phyloP scores from a whole-genome alignment of 1,140 invertebrate species.

The Drosophila santomea region DNA sequence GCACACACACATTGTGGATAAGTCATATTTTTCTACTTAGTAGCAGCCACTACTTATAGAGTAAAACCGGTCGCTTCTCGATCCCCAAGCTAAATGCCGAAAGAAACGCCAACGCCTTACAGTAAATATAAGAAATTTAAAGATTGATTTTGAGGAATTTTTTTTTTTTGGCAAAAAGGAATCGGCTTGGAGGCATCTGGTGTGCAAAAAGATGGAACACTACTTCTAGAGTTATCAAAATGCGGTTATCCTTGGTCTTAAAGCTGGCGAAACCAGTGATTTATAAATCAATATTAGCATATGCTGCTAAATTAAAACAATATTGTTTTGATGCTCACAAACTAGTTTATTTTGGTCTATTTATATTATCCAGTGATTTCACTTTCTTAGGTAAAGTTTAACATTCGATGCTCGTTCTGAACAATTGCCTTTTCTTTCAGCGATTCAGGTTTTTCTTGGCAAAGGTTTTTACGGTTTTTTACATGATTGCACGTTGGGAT shows the following conservation, averaged over 20 bases:
- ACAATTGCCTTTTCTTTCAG: conserved; percentile 13
- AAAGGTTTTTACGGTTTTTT: conserved; percentile 6
- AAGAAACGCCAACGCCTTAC: conserved; percentile 32
- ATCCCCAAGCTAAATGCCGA: conserved; percentile 12
- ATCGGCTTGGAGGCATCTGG: neutral
- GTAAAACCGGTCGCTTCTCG: conserved; percentile 44
- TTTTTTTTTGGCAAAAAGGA: neutral
- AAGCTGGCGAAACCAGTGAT: conserved; percentile 10
- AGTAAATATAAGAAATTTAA: neutral
- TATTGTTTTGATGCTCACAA: neutral
- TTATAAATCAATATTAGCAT: conserved; percentile 25
- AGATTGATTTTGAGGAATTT: neutral
- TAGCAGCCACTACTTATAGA: conserved; percentile 34
- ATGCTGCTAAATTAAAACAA: conserved; percentile 18
- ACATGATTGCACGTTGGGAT: conserved; percentile 8
- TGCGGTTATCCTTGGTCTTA: conserved; percentile 36
- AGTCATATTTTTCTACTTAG: conserved; percentile 45
- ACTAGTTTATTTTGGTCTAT: conserved; percentile 12
- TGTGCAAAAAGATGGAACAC: conserved; percentile 3
- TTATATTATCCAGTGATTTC: conserved; percentile 4
- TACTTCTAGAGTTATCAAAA: conserved; percentile 12
- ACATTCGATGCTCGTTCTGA: neutral
- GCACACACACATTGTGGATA: conserved; percentile 22
- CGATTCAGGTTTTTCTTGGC: conserved; percentile 20
- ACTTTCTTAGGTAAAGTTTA: conserved; percentile 20